A percentile compares a stretch with the other conserved stretches of the same genome.
These are phyloP conservation scores for Limnephilus lunatus DNA, from an alignment of 2,888 invertebrate genomes.

Conservation along the genomic window DNA sequence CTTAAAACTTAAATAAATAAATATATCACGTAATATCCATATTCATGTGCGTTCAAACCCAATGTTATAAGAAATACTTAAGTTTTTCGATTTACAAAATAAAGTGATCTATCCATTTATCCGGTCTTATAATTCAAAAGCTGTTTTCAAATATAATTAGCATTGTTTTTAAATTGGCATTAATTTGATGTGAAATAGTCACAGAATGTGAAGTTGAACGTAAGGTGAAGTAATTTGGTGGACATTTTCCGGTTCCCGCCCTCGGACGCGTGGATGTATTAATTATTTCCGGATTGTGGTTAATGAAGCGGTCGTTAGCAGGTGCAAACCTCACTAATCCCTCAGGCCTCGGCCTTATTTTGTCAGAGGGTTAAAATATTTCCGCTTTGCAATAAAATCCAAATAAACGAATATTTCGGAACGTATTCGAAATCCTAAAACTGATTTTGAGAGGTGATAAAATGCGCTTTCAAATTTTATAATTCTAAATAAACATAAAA, in stretches of 20 bases:
- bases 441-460: too few species aligned
- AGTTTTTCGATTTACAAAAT: background rate
- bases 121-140: background rate
- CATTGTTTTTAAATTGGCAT: background rate
- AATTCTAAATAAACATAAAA: too few species aligned
- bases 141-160: background rate
- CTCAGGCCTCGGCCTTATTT: too few species aligned
- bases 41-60: too few species aligned
- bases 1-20: too few species aligned
- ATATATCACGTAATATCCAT: too few species aligned
- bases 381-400: too few species aligned
- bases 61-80: too few species aligned
- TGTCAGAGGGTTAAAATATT: too few species aligned
- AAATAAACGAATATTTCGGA: too few species aligned
- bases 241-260: slow-evolving; percentile 31
- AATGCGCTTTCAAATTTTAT: too few species aligned
- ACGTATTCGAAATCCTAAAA: too few species aligned
- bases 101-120: background rate
- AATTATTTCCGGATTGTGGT: slow-evolving; percentile 52
- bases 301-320: slow-evolving; percentile 15
- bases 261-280: slow-evolving; percentile 29
- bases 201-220: background rate
- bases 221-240: slow-evolving; percentile 10
- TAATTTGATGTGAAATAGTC: background rate
- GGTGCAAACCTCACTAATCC: background rate